A percentile compares a stretch with the other conserved stretches of the same genome.
Conservation (phyloP, 2,797 vertebrate species). For the Chlorospingus semifuscus region DNA sequence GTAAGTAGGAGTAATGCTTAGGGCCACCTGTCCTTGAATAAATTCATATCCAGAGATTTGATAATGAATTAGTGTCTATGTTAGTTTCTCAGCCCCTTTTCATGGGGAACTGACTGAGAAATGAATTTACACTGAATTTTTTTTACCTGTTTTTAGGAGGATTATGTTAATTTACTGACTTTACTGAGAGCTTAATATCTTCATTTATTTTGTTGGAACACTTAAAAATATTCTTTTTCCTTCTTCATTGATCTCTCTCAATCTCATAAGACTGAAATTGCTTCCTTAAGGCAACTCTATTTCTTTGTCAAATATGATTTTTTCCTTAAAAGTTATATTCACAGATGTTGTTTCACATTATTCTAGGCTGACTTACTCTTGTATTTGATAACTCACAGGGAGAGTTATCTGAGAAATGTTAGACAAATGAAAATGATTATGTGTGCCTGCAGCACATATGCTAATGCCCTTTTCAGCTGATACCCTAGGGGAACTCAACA, state of each 20-base stretch:
- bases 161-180: background rate
- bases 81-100: background rate
- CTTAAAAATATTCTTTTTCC: background rate
- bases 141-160: background rate
- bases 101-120: background rate
- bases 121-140: background rate
- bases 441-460: background rate
- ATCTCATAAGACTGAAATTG: background rate
- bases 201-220: background rate
- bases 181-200: background rate
- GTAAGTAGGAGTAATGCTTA: background rate
- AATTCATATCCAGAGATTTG: background rate
- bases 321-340: background rate
- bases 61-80: background rate
- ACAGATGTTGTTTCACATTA: background rate
- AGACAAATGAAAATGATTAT: conserved; percentile 7
- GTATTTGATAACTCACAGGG: background rate
- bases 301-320: conserved; percentile 1
- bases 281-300: background rate
- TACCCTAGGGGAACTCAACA: background rate
- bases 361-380: background rate
- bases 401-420: conserved; percentile 3
- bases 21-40: background rate
- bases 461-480: conserved; percentile 10
- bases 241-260: background rate